Conservation (phyloP, 30 jellyfish, hydroid and myxozoan species). For the Calvadosia cruxmelitensis region DNA sequence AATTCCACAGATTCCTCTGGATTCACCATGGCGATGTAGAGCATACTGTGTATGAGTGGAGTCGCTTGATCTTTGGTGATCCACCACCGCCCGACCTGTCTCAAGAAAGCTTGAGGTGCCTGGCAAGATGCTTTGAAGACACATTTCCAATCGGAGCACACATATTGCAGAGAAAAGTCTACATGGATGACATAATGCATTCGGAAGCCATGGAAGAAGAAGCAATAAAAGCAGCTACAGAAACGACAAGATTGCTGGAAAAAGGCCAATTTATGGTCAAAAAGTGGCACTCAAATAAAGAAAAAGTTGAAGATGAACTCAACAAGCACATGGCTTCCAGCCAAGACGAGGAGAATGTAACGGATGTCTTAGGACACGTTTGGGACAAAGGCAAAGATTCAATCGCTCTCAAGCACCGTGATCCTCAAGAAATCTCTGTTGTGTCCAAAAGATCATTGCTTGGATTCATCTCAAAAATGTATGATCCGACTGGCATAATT, state of each 20-base stretch:
- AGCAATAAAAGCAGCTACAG: conserved; percentile 29
- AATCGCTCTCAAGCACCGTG: no score
- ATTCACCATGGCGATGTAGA: conserved; percentile 17
- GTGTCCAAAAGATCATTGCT: no score
- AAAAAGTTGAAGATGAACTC: no score
- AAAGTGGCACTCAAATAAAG: conserved; percentile 41
- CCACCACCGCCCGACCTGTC: conserved; percentile 56
- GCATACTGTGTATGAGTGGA: conserved; percentile 23
- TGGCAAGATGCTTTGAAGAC: conserved; percentile 30
- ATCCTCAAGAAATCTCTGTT: no score
- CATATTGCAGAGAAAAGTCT: conserved; percentile 28
- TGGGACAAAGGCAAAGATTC: no score
- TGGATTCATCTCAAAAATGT: no score
- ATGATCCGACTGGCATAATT: no score
- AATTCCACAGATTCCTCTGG: conserved; percentile 54
- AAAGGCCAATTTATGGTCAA: conserved; percentile 49
- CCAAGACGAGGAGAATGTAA: no score
- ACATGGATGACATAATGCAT: conserved; percentile 58
- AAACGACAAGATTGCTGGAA: conserved; percentile 17
- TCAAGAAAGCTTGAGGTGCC: conserved; percentile 25
- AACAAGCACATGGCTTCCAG: no score
- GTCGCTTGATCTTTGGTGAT: conserved; percentile 36
- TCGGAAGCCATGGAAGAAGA: conserved; percentile 32
- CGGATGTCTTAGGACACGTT: no score
- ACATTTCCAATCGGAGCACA: conserved; percentile 28